phyloP scores from a whole-genome alignment of 2,797 vertebrate species.

The Mus spretus region DNA sequence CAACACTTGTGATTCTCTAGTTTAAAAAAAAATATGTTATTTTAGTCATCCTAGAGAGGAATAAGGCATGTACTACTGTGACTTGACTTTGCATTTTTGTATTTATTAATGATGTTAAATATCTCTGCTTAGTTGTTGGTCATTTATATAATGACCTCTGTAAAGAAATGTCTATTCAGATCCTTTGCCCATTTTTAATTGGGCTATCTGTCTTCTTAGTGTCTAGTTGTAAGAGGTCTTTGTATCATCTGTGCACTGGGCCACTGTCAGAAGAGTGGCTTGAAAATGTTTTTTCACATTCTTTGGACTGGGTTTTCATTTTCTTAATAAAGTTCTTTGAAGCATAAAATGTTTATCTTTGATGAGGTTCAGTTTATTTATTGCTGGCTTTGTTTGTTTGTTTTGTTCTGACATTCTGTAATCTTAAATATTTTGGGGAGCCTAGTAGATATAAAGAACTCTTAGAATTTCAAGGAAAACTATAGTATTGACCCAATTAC shows the following conservation, averaged over 20 bases:
- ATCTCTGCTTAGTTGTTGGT: background rate
- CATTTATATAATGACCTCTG: slow-evolving; percentile 9
- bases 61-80: background rate
- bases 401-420: slow-evolving; percentile 38
- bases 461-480: background rate
- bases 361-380: background rate
- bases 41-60: background rate
- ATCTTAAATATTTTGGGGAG: background rate
- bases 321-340: slow-evolving; percentile 35
- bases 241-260: background rate
- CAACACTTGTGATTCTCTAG: background rate
- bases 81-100: background rate
- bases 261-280: background rate
- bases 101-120: background rate
- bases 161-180: background rate
- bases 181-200: background rate
- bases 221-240: slow-evolving; percentile 20
- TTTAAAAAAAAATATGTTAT: background rate
- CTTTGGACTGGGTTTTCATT: slow-evolving; percentile 4
- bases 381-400: background rate
- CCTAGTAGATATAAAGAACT: slow-evolving; percentile 21
- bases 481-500: background rate
- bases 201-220: background rate
- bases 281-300: slow-evolving; percentile 24
- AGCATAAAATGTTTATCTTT: slow-evolving; percentile 35